Evolutionary conservation across 1,140 invertebrate species (phyloP), one percentile per base, ranked within the genome.

Genomic region (Cylas formicarius): DNA sequence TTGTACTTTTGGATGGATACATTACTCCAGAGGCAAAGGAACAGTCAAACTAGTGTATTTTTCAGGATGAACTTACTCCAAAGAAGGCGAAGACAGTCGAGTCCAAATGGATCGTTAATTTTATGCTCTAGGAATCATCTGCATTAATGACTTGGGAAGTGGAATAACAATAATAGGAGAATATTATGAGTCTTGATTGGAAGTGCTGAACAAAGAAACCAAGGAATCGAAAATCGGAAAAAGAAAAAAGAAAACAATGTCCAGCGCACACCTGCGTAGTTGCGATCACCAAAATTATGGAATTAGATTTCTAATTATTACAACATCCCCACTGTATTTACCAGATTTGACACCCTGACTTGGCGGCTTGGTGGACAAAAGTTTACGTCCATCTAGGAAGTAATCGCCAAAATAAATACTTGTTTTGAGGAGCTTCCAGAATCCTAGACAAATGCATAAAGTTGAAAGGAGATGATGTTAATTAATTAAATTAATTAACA

Each of bases 111-210:
- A 40, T 3, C 8, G 38, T 2, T 10, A 17, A 17, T 31, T 8
- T 22, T 7, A 28, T 40, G 9, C 10, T 2, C 38, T 2, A 22
- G 9, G 7, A n/a, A 28, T 33, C 24, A 17, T 40, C 7, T 26
- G 9, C 16, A 40, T n/a, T 40, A 16, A 40, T 13, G 5, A 28
- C 24, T 40, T 28, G 2, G 28, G 18, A 40, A 31, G 14, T 6
- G 11, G 10, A 40, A 40, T 14, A 40, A 40, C 2, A 21, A 35
- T 36, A 34, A 40, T 11, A 13, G 1, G 24, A 11, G 1, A 33
- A 17, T 36, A 40, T 40, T 40, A 35, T 35, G 38, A 11, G 9
- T 40, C 38, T 13, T 40, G 26, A 40, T 40, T 40, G 38, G 9
- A 40, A 2, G 7, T 5, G 2, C 14, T 36, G 6, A 3, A 14